phyloP scores from a whole-genome alignment of 2,888 invertebrate genomes.

The Spilosoma lubricipeda region DNA sequence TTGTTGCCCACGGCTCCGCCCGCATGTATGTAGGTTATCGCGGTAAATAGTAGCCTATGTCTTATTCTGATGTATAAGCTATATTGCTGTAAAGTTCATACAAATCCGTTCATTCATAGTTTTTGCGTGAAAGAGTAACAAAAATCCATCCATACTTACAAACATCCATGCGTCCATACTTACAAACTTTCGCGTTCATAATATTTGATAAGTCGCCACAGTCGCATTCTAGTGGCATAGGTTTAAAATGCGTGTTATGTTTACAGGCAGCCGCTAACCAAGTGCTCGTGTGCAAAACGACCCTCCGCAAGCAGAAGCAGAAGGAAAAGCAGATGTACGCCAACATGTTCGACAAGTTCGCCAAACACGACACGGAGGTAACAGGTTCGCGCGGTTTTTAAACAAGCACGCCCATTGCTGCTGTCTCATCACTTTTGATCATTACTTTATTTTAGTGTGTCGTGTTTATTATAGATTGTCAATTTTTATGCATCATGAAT shows the following conservation, averaged over 20 bases:
- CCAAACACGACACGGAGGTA: slow-evolving; percentile 92
- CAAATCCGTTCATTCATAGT: too few relatives aligned
- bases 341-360: slow-evolving; percentile 98
- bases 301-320: slow-evolving; percentile 91
- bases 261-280: slow-evolving; percentile 92
- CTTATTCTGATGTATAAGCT: too few relatives aligned
- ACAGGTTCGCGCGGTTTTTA: slow-evolving; percentile 73
- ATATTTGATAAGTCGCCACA: too few relatives aligned
- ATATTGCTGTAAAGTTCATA: too few relatives aligned
- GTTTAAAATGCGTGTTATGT: neutral
- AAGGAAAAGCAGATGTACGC: slow-evolving; percentile 95
- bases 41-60: too few relatives aligned
- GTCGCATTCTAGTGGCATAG: neutral
- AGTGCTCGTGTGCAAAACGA: slow-evolving; percentile 89
- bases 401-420: slow-evolving; percentile 10
- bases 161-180: too few relatives aligned
- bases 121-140: too few relatives aligned
- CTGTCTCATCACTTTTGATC: neutral
- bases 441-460: neutral
- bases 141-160: too few relatives aligned
- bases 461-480: neutral
- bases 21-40: too few relatives aligned
- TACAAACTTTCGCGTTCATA: too few relatives aligned
- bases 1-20: too few relatives aligned
- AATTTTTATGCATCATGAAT: neutral